Percentiles rank a stretch among this genome's conserved stretches.
Evolutionary conservation across 2,113 vertebrate genomes (phyloP).

Genomic region (Thalassoma bifasciatum): DNA sequence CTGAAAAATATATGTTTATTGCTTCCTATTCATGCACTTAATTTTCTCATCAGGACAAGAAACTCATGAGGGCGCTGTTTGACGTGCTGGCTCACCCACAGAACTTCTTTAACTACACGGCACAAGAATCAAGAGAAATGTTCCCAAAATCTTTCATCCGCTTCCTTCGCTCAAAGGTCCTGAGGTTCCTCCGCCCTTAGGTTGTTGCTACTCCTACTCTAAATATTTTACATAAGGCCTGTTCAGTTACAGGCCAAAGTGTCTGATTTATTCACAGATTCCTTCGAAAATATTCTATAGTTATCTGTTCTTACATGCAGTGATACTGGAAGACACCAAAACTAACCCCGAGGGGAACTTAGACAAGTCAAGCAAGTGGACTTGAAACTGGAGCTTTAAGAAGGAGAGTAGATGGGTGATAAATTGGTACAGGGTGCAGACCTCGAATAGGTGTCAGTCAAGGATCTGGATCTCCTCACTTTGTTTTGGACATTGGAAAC

Average conservation of each 20-base stretch:
- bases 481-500: constrained; percentile 33
- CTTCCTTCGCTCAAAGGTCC: constrained; percentile 95
- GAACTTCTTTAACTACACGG: constrained; percentile 99
- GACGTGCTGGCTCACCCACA: constrained; percentile 97
- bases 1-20: too few relatives aligned
- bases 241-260: constrained; percentile 37
- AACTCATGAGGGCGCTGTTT: constrained; percentile 97
- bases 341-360: constrained; percentile 30
- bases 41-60: constrained; percentile 92
- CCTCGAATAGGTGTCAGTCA: background rate
- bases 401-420: background rate
- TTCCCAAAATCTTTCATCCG: constrained; percentile 98
- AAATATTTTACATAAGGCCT: constrained; percentile 27
- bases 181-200: constrained; percentile 96
- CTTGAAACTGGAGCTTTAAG: constrained; percentile 42
- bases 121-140: constrained; percentile 98
- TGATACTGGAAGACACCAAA: constrained; percentile 11
- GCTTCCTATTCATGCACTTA: constrained; percentile 12
- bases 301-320: constrained; percentile 37
- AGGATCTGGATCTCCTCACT: constrained; percentile 23
- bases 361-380: constrained; percentile 19
- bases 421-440: background rate
- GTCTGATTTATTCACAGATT: constrained; percentile 33
- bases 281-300: constrained; percentile 42
- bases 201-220: constrained; percentile 41